These are phyloP conservation scores for human DNA, from an alignment of 2,113 vertebrate genomes.

Conservation along the genomic window DNA sequence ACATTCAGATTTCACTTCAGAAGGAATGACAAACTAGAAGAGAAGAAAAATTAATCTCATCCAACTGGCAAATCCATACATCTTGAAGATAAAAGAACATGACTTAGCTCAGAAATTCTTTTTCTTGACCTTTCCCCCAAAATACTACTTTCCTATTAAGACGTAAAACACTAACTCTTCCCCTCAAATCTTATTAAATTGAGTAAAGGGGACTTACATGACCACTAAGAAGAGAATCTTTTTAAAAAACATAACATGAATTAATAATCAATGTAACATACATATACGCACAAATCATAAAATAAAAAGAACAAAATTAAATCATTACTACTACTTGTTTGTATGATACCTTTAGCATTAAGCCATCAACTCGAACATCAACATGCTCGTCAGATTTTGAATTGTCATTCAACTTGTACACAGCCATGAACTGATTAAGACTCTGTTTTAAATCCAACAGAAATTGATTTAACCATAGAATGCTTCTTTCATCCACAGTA, in stretches of 20 bases:
- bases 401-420: slow-evolving; percentile 96
- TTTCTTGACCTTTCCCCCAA: slow-evolving; percentile 15
- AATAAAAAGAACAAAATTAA: slow-evolving; percentile 34
- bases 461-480: slow-evolving; percentile 99
- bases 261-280: not conserved
- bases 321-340: not conserved
- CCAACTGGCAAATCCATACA: slow-evolving; percentile 51
- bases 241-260: not conserved
- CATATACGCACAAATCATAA: not conserved
- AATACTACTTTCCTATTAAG: slow-evolving; percentile 10
- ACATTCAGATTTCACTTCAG: slow-evolving; percentile 88
- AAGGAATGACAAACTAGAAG: slow-evolving; percentile 93
- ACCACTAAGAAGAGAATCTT: not conserved
- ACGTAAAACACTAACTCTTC: slow-evolving; percentile 36
- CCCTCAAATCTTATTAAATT: not conserved
- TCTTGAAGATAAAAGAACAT: slow-evolving; percentile 7
- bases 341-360: slow-evolving; percentile 95
- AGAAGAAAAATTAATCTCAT: slow-evolving; percentile 50
- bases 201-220: not conserved
- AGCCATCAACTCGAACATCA: slow-evolving; percentile 94
- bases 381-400: slow-evolving; percentile 97
- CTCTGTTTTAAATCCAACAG: slow-evolving; percentile 96
- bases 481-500: slow-evolving; percentile 95
- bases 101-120: slow-evolving; percentile 44
- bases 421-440: slow-evolving; percentile 97